A percentile compares a stretch with the other conserved stretches of the same genome.
Conservation (phyloP, 2,113 vertebrate species). For the Vulpes lagopus region DNA sequence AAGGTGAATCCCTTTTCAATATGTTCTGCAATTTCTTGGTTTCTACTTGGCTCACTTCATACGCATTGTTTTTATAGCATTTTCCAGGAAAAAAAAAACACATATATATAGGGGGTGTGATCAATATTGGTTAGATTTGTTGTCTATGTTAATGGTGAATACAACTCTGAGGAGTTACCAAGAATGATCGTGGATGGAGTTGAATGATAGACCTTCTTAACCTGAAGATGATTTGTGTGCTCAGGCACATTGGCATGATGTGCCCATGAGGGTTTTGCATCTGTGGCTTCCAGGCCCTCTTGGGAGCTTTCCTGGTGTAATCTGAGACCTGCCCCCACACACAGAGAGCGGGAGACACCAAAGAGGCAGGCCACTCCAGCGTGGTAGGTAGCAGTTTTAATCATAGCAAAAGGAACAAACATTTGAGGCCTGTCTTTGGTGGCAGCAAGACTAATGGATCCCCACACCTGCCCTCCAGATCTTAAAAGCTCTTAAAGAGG, state of each 20-base stretch:
- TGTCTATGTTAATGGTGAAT: neutral
- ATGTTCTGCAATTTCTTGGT: neutral
- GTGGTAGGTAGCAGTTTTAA: neutral
- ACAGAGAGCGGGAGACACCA: neutral
- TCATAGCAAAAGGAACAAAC: neutral
- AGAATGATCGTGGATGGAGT: neutral
- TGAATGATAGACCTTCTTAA: neutral
- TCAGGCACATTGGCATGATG: no score
- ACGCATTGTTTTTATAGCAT: neutral
- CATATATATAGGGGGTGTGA: neutral
- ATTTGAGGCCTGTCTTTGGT: rapidly evolving
- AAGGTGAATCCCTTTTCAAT: neutral
- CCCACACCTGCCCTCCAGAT: neutral
- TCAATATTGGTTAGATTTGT: neutral
- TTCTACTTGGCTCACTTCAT: neutral
- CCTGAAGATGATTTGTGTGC: neutral
- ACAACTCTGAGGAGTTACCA: neutral
- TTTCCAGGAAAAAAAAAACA: no score
- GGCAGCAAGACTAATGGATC: neutral
- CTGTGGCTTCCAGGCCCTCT: neutral
- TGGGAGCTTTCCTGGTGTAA: neutral
- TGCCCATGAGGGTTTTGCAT: no score
- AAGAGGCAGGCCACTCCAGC: neutral
- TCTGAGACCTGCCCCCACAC: neutral
- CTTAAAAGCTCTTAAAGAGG: neutral